phyloP scores from a whole-genome alignment of 1,140 invertebrate species.

The Drosophila pseudoananassae region DNA sequence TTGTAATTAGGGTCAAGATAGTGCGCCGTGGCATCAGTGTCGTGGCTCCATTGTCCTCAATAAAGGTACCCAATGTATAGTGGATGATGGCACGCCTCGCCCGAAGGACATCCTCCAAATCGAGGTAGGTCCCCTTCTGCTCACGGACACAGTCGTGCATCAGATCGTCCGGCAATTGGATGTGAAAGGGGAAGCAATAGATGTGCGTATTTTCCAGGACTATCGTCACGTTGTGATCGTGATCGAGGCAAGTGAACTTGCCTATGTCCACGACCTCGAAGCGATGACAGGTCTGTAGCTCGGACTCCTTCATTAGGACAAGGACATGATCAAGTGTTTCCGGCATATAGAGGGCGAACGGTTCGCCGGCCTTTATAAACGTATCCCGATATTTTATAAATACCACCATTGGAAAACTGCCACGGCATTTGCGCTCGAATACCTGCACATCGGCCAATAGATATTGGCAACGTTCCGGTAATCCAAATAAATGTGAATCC shows the following conservation, averaged over 20 bases:
- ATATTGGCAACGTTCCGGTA: constrained; percentile 48
- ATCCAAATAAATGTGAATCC: background rate
- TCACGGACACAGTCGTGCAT: constrained; percentile 42
- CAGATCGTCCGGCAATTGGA: constrained; percentile 61
- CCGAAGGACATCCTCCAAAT: constrained; percentile 11
- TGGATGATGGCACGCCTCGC: constrained; percentile 44
- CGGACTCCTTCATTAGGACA: constrained; percentile 44
- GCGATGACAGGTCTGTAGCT: constrained; percentile 25
- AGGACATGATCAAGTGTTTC: constrained; percentile 21
- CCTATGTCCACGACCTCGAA: constrained; percentile 23
- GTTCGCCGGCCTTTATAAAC: constrained; percentile 37
- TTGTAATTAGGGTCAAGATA: too few relatives aligned
- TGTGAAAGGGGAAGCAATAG: constrained; percentile 67
- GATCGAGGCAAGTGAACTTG: constrained; percentile 25
- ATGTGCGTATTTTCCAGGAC: constrained; percentile 24
- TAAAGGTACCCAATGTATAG: constrained; percentile 25
- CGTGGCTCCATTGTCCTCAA: background rate
- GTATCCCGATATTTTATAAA: constrained; percentile 59
- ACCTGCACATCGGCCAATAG: background rate
- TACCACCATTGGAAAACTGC: constrained; percentile 35
- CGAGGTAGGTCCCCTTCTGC: background rate
- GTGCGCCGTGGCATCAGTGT: too few relatives aligned
- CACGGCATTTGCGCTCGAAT: constrained; percentile 23
- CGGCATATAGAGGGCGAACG: constrained; percentile 45
- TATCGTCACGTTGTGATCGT: constrained; percentile 6